Percentiles rank a stretch among this genome's conserved stretches.
These are phyloP conservation scores for Carollia perspicillata DNA, from an alignment of 2,113 vertebrate genomes.

Conservation along the genomic window DNA sequence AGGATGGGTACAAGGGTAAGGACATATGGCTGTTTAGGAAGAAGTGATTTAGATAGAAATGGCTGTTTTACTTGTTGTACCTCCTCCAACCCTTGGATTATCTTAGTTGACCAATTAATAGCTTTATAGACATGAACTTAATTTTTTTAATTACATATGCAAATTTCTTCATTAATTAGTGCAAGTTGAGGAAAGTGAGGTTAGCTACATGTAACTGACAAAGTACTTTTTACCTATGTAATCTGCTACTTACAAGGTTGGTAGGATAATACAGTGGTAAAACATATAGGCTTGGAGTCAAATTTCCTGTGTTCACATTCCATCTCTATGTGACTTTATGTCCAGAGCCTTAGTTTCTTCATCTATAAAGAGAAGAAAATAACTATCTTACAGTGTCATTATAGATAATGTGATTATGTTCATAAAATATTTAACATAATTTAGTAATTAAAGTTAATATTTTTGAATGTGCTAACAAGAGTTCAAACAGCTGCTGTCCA, in stretches of 20 bases:
- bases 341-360: background rate
- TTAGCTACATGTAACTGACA: constrained; percentile 1
- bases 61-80: background rate
- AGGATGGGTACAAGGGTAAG: background rate
- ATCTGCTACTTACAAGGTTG: background rate
- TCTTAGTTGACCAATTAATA: background rate
- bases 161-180: background rate
- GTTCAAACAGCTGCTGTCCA: constrained; percentile 15
- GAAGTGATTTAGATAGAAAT: background rate
- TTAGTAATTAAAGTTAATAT: background rate
- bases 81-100: background rate
- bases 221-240: background rate
- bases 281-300: background rate
- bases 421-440: background rate
- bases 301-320: constrained; percentile 1
- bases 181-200: background rate
- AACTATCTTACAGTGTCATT: background rate
- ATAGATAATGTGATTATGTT: background rate
- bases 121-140: background rate
- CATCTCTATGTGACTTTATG: background rate
- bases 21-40: background rate
- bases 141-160: background rate
- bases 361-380: background rate
- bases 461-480: background rate
- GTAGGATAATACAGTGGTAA: background rate